Percentiles rank a stretch among this genome's conserved stretches.
Evolutionary conservation across 1,140 invertebrate species (phyloP).

Genomic region (Dufourea novaeangliae): DNA sequence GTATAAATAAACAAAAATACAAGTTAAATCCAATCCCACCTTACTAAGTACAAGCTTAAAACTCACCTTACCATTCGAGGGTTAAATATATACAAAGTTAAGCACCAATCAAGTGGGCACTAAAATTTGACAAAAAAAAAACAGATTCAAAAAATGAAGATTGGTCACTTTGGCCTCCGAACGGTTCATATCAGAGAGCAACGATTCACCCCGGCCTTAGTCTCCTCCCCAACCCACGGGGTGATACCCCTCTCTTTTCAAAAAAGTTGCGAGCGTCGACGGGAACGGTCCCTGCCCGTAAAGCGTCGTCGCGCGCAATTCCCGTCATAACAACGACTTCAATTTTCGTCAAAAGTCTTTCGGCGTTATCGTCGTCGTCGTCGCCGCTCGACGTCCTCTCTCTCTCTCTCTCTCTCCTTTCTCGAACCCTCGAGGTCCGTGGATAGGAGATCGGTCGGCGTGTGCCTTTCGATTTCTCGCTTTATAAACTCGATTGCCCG

Average conservation of each 20-base stretch:
- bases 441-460: conserved; percentile 29
- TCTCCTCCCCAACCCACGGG: neutral
- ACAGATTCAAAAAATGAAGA: too few relatives aligned
- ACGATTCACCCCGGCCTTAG: too few relatives aligned
- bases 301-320: conserved; percentile 78
- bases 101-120: too few relatives aligned
- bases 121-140: too few relatives aligned
- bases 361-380: conserved; percentile 72
- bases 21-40: too few relatives aligned
- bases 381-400: conserved; percentile 16
- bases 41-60: too few relatives aligned
- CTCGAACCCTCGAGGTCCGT: too few relatives aligned
- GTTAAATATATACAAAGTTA: too few relatives aligned
- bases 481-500: conserved; percentile 80
- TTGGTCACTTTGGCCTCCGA: too few relatives aligned
- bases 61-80: too few relatives aligned
- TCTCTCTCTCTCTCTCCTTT: conserved; percentile 7
- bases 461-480: conserved; percentile 80
- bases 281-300: conserved; percentile 63
- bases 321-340: conserved; percentile 81
- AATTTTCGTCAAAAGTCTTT: conserved; percentile 81
- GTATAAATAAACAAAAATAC: too few relatives aligned
- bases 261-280: conserved; percentile 56
- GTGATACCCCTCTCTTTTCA: conserved; percentile 50
- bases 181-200: too few relatives aligned